Evolutionary conservation across 2,888 invertebrate species (phyloP), one percentile per base, ranked within the genome.

Genomic region (Zaprionus bogoriensis): DNA sequence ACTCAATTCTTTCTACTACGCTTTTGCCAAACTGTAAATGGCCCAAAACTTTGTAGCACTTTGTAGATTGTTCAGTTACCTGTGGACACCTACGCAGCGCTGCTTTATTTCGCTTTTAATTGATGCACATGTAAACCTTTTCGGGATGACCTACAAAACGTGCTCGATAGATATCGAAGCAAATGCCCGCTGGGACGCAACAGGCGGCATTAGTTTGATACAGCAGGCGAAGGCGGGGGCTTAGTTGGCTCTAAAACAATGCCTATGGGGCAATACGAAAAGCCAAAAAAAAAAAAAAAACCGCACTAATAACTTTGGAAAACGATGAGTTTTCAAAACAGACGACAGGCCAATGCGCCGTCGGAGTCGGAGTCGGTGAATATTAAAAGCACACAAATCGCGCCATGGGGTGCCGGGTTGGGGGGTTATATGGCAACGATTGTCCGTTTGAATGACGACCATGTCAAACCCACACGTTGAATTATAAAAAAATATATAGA

Each of bases 351-450:
- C 14, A 14, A n/a, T n/a, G 23, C 38, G 38, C 20, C 48, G 23
- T 2, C 42, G 54, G 22, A 14, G 30, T 28, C 42, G 36, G 58
- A 65, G 74, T 65, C 83, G 80, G 83, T 83, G 84, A 76, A 81
- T 83, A 81, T 82, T 78, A 81, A 82, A 81, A 80, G 81, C 83
- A 80, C 81, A 83, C 84, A 75, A 76, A 80, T 72, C 78, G 73
- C 83, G 51, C 83, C 77, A 70, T 67, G 80, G 80, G 77, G 74
- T 76, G 70, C 74, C 70, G 59, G 48, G 60, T 42, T 41, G 51
- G 57, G 70, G 59, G 48, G 60, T 42, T 41, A 48, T 54, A 47
- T 58, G 42, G 41, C 42, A 22, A 17, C 30, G 32, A 45, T 65
- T 52, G 55, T 36, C 27, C 30, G 32, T 38, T 65, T 50, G 55